Evolutionary conservation across 2,113 vertebrate genomes (phyloP).

Genomic region (Platanista minor): DNA sequence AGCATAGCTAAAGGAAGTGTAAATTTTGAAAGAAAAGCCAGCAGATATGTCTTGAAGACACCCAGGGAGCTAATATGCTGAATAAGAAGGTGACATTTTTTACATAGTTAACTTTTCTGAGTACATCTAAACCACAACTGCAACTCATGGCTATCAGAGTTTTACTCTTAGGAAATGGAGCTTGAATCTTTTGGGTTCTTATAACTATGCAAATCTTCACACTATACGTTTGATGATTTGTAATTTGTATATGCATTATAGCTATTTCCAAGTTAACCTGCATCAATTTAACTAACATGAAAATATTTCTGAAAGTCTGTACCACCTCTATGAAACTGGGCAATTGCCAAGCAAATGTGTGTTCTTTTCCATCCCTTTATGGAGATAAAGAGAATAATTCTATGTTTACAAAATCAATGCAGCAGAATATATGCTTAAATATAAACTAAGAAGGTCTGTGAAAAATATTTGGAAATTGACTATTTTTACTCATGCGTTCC

Average conservation of each 20-base stretch:
- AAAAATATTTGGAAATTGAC: background rate
- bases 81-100: conserved; percentile 41
- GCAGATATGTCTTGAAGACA: conserved; percentile 33
- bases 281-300: conserved; percentile 7
- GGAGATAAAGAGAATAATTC: background rate
- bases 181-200: background rate
- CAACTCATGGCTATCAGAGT: background rate
- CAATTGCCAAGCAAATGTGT: background rate
- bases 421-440: background rate
- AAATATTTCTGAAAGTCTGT: background rate
- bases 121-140: background rate
- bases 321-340: background rate
- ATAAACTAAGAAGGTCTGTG: background rate
- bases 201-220: background rate
- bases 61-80: conserved; percentile 18
- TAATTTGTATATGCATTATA: background rate
- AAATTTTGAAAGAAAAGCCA: conserved; percentile 37
- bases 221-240: background rate
- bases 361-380: background rate
- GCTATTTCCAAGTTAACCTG: conserved; percentile 2
- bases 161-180: conserved; percentile 31
- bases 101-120: conserved; percentile 24
- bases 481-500: background rate
- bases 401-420: background rate
- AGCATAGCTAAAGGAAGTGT: conserved; percentile 9